Conservation (phyloP, 2,888 invertebrate species). For the Aphelenchoides bicaudatus region DNA sequence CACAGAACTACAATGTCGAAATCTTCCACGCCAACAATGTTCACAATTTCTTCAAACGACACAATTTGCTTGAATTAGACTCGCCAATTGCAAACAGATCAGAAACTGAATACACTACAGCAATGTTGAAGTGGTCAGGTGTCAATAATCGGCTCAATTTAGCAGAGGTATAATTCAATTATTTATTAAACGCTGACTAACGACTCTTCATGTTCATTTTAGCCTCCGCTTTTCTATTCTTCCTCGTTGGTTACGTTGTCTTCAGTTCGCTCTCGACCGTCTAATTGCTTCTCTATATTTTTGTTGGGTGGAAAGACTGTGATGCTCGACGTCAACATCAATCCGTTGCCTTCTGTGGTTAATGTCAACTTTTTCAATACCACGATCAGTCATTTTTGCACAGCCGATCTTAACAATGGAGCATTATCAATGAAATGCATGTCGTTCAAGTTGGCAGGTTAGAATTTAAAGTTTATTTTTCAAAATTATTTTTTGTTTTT, state of each 20-base stretch:
- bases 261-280: slow-evolving; percentile 81
- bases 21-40: slow-evolving; percentile 71
- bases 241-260: slow-evolving; percentile 28
- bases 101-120: slow-evolving; percentile 20
- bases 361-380: background rate
- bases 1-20: slow-evolving; percentile 97
- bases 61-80: slow-evolving; percentile 25
- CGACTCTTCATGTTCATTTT: slow-evolving; percentile 5
- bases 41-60: slow-evolving; percentile 35
- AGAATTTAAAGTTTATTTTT: too few relatives aligned
- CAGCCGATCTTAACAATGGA: too few relatives aligned
- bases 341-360: background rate
- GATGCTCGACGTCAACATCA: slow-evolving; percentile 45
- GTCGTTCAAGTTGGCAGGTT: too few relatives aligned
- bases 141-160: slow-evolving; percentile 1
- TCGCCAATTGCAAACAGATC: slow-evolving; percentile 19
- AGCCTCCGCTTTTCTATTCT: slow-evolving; percentile 30
- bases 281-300: slow-evolving; percentile 93
- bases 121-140: slow-evolving; percentile 26
- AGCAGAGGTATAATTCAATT: background rate
- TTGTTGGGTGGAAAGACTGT: slow-evolving; percentile 74
- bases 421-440: too few relatives aligned
- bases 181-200: slow-evolving; percentile 5
- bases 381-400: slow-evolving; percentile 13
- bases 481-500: too few relatives aligned